These are phyloP conservation scores for Liparis tanakae DNA, from an alignment of 2,797 vertebrate species.

Conservation along the genomic window DNA sequence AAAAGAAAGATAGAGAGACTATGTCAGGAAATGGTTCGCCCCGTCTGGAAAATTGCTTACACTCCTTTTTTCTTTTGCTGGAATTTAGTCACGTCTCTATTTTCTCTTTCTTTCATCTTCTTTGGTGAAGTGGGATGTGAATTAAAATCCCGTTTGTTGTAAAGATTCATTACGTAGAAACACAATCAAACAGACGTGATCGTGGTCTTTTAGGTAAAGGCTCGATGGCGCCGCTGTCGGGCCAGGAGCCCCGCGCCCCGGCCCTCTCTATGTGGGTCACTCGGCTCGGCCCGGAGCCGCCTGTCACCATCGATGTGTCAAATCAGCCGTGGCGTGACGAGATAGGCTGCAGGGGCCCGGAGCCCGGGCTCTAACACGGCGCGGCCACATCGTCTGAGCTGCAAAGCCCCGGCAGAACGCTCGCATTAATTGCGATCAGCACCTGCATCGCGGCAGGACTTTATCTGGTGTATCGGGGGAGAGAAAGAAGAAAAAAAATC, in stretches of 20 bases:
- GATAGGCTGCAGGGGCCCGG: conserved; percentile 24
- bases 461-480: conserved; percentile 9
- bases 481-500: conserved; percentile 12
- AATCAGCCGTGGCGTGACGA: conserved; percentile 54
- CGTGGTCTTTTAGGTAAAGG: not conserved
- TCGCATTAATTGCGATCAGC: conserved; percentile 28
- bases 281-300: conserved; percentile 44
- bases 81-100: conserved; percentile 39
- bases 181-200: conserved; percentile 18
- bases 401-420: conserved; percentile 1
- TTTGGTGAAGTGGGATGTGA: conserved; percentile 15
- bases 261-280: conserved; percentile 61
- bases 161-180: conserved; percentile 6
- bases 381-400: not conserved
- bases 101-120: conserved; percentile 5
- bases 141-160: conserved; percentile 12
- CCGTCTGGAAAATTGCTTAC: conserved; percentile 49
- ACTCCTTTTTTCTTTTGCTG: conserved; percentile 42
- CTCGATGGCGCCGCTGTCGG: not conserved
- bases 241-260: conserved; percentile 12
- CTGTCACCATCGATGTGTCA: conserved; percentile 66
- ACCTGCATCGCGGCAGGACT: conserved; percentile 21
- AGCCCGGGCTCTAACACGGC: conserved; percentile 20
- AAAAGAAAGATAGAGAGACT: not conserved
- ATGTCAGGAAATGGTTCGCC: conserved; percentile 41